Evolutionary conservation across 2,797 vertebrate species (phyloP).

Genomic region (Malacoraja senta): DNA sequence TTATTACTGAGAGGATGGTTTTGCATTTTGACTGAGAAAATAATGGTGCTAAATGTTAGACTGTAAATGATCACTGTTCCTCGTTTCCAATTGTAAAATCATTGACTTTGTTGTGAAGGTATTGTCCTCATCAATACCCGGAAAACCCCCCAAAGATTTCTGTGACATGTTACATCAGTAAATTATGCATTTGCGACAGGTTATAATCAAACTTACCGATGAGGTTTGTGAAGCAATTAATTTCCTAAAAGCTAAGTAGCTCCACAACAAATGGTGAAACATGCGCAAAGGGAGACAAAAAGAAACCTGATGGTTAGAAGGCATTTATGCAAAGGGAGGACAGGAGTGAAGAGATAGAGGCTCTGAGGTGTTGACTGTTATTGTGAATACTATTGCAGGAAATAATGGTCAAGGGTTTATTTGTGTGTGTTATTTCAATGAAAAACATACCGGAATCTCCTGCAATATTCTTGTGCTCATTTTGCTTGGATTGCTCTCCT

Average conservation of each 20-base stretch:
- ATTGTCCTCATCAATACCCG: not conserved
- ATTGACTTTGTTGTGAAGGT: not conserved
- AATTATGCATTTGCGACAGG: not conserved
- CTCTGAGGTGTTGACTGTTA: not conserved
- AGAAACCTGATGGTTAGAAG: not conserved
- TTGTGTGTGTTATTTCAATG: not conserved
- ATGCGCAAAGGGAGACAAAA: not conserved
- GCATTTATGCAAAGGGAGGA: not conserved
- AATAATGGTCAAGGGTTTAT: not conserved
- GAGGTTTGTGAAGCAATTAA: not conserved
- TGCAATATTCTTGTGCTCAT: not conserved
- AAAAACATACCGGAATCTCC: not conserved
- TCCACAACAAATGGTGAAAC: not conserved
- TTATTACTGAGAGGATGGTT: not conserved
- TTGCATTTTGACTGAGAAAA: not conserved
- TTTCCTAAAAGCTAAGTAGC: constrained; percentile 1
- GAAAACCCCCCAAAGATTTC: not conserved
- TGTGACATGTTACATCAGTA: constrained; percentile 6
- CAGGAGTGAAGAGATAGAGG: not conserved
- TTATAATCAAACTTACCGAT: not conserved
- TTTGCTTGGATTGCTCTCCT: not conserved
- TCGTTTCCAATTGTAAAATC: not conserved
- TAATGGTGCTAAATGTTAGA: not conserved
- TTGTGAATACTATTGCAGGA: not conserved
- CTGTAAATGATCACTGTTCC: not conserved